A percentile compares a stretch with the other conserved stretches of the same genome.
These are phyloP conservation scores for Myotis myotis DNA, from an alignment of 2,797 vertebrate genomes.

Conservation along the genomic window DNA sequence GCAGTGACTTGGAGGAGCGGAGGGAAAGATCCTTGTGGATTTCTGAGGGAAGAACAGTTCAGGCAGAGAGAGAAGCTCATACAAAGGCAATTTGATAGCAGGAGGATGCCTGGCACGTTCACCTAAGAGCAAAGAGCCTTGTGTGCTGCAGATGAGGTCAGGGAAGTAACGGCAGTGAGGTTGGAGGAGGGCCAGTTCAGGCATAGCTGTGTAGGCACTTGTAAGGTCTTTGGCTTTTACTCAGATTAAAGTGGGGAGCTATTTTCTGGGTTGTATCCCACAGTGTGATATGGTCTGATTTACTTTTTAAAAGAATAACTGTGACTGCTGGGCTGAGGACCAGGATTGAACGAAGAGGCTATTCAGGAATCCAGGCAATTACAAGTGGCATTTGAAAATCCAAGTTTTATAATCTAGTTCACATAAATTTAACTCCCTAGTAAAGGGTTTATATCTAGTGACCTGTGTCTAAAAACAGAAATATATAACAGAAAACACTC, in stretches of 20 bases:
- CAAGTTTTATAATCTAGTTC: slow-evolving; percentile 20
- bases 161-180: not conserved
- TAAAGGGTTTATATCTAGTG: slow-evolving; percentile 18
- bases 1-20: not conserved
- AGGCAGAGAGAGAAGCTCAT: not conserved
- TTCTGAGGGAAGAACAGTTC: not conserved
- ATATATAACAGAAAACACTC: not conserved
- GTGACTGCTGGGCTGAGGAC: not conserved
- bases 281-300: not conserved
- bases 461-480: slow-evolving; percentile 17
- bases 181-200: not conserved
- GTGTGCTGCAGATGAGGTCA: not conserved
- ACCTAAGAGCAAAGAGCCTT: not conserved
- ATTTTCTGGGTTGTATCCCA: not conserved
- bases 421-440: slow-evolving; percentile 33
- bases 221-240: not conserved
- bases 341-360: not conserved
- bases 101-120: not conserved
- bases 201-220: not conserved
- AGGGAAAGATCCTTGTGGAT: not conserved
- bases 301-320: not conserved
- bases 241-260: not conserved
- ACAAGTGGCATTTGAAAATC: slow-evolving; percentile 21
- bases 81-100: not conserved
- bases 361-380: slow-evolving; percentile 13